Evolutionary conservation across 2,113 vertebrate species (phyloP), one percentile per base, ranked within the genome.

Genomic region (Desmodus rotundus): DNA sequence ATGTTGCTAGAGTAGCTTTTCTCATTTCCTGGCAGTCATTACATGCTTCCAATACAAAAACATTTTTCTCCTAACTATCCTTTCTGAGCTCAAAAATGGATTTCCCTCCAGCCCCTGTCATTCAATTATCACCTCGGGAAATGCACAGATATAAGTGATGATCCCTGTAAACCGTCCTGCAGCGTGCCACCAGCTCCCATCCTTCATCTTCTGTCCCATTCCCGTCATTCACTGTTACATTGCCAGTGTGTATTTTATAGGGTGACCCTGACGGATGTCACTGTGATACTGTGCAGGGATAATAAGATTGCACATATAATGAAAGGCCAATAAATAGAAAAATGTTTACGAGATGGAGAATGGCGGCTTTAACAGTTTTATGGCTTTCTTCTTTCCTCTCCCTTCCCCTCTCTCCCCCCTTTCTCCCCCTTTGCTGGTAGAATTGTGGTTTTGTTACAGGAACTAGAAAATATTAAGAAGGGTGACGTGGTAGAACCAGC

Each of bases 101-200:
- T 99, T 98, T 98, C 97, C 98, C 98, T 97, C 88, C 96, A 98
- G 98, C 98, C 98, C 68, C 97, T 98, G 98, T 98, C 98, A 98
- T 98, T 98, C 98, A 98, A 41, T 99, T 98, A 98, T 98, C 98
- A 98, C 98, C 98, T 98, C 96, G 95, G 98, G 98, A 99, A 98
- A 98, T 97, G 98, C 98, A 96, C 74, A 95, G 98, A 97, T 98
- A 88, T 92, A 96, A 98, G 97, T 97, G 98, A 98, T 98, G 98
- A 98, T 98, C 98, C 98, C 97, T 98, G 96, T 96, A 97, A 98
- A 98, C 87, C 89, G 54, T 95, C 97, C 97, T 97, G 97, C 91
- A 4, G 96, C 93, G 33, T 89, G 89, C 96, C 97, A 33, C 94
- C 90, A 93, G 78, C 96, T 84, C 97, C 89, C 96, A 97, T 97